These are phyloP conservation scores for Brevimyrus niger DNA, from an alignment of 2,113 vertebrate genomes.

Conservation along the genomic window DNA sequence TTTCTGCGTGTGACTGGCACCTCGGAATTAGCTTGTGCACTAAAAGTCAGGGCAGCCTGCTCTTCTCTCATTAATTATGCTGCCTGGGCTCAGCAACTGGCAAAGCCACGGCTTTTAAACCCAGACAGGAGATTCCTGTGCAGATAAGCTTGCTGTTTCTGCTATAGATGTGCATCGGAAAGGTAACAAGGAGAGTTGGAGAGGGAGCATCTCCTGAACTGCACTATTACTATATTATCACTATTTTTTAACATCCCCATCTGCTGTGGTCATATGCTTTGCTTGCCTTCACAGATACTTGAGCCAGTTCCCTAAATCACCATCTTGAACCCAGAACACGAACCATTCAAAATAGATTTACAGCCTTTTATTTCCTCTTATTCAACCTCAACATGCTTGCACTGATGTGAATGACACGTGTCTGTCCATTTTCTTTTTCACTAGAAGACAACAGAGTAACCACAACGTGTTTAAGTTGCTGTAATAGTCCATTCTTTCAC, in stretches of 20 bases:
- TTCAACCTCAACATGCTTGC: background rate
- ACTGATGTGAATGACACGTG: background rate
- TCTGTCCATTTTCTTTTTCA: background rate
- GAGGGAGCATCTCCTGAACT: background rate
- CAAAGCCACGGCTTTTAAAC: background rate
- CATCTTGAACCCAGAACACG: background rate
- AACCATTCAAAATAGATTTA: background rate
- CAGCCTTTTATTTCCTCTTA: background rate
- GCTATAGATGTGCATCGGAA: background rate
- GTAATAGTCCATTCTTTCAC: background rate
- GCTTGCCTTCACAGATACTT: background rate
- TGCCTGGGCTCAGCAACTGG: too few species aligned
- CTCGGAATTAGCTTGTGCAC: background rate
- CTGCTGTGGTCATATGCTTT: background rate
- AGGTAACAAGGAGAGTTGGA: background rate
- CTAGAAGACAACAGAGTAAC: background rate
- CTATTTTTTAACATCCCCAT: background rate
- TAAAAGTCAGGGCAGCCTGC: background rate
- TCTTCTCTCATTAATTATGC: background rate
- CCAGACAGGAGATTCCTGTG: background rate
- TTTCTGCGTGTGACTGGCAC: background rate
- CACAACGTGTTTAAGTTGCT: background rate
- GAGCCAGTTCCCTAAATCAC: background rate
- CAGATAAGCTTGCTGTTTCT: background rate
- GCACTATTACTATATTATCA: background rate